These are phyloP conservation scores for Tetramorium alpestre DNA, from an alignment of 1,140 invertebrate genomes.

Conservation along the genomic window DNA sequence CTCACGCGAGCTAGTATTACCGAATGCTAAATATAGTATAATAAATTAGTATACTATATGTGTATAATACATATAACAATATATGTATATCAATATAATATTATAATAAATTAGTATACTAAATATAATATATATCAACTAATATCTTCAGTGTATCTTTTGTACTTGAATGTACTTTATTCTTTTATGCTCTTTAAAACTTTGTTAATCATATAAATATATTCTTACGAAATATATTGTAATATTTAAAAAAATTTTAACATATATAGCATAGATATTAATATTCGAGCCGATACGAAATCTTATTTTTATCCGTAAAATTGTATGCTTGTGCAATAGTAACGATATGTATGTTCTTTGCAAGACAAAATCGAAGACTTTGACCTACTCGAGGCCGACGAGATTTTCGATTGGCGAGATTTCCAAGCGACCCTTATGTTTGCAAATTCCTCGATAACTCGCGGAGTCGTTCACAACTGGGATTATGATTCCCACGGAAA, in stretches of 20 bases:
- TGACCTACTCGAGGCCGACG: conserved; percentile 30
- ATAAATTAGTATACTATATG: neutral
- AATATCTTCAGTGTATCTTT: neutral
- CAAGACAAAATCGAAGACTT: conserved; percentile 30
- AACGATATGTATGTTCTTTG: neutral
- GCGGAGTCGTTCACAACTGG: conserved; percentile 63
- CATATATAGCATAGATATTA: neutral
- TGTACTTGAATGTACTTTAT: neutral
- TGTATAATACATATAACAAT: no score
- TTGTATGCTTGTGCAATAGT: neutral
- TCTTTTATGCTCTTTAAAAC: neutral
- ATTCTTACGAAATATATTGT: neutral
- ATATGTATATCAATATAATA: no score
- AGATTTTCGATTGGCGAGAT: conserved; percentile 47
- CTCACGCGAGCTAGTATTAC: neutral
- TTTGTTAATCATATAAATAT: neutral
- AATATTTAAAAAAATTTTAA: neutral
- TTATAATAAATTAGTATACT: neutral
- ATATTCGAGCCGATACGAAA: neutral
- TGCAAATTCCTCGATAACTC: conserved; percentile 63
- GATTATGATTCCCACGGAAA: conserved; percentile 73
- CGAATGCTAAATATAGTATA: neutral
- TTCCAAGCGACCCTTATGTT: conserved; percentile 56
- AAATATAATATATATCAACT: neutral
- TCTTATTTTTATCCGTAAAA: neutral